Percentiles rank a stretch among this genome's conserved stretches.
phyloP scores from a whole-genome alignment of 2,113 vertebrate genomes.

The Otolemur garnettii region DNA sequence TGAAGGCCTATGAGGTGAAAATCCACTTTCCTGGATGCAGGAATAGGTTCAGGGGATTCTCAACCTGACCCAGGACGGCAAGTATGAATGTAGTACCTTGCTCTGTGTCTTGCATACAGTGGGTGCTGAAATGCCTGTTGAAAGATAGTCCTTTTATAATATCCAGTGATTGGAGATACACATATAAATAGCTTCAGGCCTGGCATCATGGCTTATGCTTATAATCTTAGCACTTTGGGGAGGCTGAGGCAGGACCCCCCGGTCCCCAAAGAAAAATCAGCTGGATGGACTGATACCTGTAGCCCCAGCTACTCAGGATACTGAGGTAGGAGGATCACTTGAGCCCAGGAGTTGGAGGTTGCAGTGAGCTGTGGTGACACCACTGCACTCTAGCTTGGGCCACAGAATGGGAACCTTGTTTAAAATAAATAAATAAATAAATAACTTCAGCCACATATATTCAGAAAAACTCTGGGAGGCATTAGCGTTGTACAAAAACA shows the following conservation, averaged over 20 bases:
- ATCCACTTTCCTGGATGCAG: background rate
- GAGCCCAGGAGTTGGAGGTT: no score
- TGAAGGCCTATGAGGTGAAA: background rate
- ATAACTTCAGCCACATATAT: background rate
- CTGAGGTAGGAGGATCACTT: no score
- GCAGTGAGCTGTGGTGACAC: no score
- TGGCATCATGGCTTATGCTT: no score
- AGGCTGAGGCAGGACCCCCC: no score
- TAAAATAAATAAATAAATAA: background rate
- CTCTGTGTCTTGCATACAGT: background rate
- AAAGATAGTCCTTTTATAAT: background rate
- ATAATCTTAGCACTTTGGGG: no score
- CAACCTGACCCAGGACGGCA: background rate
- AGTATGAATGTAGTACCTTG: fast-evolving
- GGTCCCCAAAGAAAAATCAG: no score
- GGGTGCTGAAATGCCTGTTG: background rate
- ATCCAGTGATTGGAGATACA: background rate
- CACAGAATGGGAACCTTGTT: no score
- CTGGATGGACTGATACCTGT: no score
- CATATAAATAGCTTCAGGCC: background rate
- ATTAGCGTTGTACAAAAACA: background rate
- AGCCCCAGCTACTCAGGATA: no score
- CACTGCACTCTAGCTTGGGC: no score
- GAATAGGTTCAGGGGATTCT: background rate
- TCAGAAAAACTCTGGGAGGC: background rate